Conservation (phyloP, 2,888 invertebrate species). For the Cloeon dipterum region DNA sequence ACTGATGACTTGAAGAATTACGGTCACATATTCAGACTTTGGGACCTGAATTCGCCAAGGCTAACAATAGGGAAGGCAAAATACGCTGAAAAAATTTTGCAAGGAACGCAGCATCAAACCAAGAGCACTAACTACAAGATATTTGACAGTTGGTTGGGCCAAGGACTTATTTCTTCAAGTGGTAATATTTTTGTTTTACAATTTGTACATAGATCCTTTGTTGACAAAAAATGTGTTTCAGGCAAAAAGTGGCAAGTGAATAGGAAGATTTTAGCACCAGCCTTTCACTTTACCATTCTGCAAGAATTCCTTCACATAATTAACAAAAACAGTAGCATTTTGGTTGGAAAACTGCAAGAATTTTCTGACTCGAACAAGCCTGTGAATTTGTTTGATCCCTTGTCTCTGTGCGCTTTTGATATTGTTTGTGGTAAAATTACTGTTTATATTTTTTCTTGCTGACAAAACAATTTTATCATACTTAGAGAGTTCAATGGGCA, state of each 20-base stretch:
- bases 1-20: too few species aligned
- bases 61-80: too few species aligned
- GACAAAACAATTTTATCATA: not conserved
- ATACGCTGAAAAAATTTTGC: not conserved
- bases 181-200: not conserved
- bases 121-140: not conserved
- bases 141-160: not conserved
- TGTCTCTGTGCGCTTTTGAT: not conserved
- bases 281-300: slow-evolving; percentile 1
- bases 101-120: not conserved
- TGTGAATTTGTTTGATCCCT: not conserved
- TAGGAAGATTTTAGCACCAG: not conserved
- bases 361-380: too few species aligned
- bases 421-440: slow-evolving; percentile 1
- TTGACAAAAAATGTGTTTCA: not conserved
- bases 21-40: too few species aligned
- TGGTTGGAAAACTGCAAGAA: too few species aligned
- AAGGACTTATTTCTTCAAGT: not conserved
- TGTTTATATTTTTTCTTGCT: too few species aligned
- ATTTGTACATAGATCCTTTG: not conserved
- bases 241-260: not conserved
- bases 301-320: not conserved
- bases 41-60: too few species aligned
- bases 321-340: not conserved
- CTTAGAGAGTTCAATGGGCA: not conserved